Base-by-base conservation (phyloP, 1,140 invertebrate species). In the Trichonephila inaurata region DNA sequence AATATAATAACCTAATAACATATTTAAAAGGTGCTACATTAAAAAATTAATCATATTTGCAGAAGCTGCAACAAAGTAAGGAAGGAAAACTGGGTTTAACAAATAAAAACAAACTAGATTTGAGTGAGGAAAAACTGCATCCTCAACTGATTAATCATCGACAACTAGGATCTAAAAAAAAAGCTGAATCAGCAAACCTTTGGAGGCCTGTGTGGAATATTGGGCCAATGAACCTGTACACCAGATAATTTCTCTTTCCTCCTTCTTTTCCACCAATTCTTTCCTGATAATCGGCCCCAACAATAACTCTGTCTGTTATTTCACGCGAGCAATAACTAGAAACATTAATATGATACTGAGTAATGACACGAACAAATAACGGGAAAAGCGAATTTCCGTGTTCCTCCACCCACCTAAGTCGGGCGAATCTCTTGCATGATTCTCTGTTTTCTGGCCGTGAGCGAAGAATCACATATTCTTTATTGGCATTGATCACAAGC, bases 361-460 rank as follows among this genome's bases (percentile, higher is more conserved):
- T 92, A 92, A 93, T 93, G 92, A 86, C 24, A 62, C 66, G 77
- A 83, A 66, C 33, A 72, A 86, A 64, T 83, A 87, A 77, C 33
- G 83, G 62, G 33, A 89, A 88, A 93, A 93, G 66, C 69, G 92
- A 93, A 81, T 93, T 93, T 93, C 60, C 91, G 66, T 92, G 91
- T 92, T 92, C 83, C 64, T 72, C 66, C 83, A 21, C 28, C 91
- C 44, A 10, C 40, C 44, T 28, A 40, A 85, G 83, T 85, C 61
- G 83, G 33, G 28, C 24, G 83, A 85, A 85, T 85, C 51, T 24
- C 24, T 61, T 21, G 61, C 51, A 85, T 85, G 58, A 61, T 61
- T 77, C 18, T 28, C 28, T 77, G 6, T 40, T 77, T 77, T 77
- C 18, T 77, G 72, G 28, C 18, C 28, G 28, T 77, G 33, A 28